Conservation (phyloP, 2,797 vertebrate species). For the Galagoides demidoff region DNA sequence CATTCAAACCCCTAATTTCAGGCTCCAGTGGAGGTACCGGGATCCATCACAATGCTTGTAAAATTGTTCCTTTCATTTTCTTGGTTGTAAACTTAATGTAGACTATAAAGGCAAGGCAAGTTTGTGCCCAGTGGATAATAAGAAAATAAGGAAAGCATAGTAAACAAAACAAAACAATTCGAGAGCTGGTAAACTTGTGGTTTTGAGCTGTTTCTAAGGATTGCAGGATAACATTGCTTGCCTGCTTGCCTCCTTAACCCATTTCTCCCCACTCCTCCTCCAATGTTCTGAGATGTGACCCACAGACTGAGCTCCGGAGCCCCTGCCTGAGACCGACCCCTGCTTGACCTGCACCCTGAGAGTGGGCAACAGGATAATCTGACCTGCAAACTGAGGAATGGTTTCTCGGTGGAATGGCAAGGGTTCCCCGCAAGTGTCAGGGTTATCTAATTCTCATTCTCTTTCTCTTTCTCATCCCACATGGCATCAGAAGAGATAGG, state of each 20-base stretch:
- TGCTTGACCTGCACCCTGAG: neutral
- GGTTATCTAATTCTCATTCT: neutral
- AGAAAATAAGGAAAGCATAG: neutral
- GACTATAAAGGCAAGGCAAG: neutral
- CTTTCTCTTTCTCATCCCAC: neutral
- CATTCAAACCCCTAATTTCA: conserved; percentile 52
- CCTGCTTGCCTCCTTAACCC: neutral
- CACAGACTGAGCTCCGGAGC: neutral
- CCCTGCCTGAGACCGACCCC: neutral
- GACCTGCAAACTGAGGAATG: neutral
- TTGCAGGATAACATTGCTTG: neutral
- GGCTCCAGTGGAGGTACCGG: neutral
- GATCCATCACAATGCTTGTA: neutral
- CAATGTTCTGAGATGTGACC: neutral
- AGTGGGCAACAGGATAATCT: neutral
- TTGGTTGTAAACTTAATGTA: neutral
- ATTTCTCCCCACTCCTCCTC: neutral
- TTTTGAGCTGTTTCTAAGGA: conserved; percentile 15
- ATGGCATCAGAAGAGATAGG: conserved; percentile 40
- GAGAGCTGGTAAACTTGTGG: neutral
- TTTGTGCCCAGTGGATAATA: neutral
- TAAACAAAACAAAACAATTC: neutral
- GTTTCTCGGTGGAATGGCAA: neutral
- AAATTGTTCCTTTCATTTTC: conserved; percentile 27
- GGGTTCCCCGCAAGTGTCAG: neutral